Conservation (phyloP, 2,888 invertebrate species). For the Lobophora halterata region DNA sequence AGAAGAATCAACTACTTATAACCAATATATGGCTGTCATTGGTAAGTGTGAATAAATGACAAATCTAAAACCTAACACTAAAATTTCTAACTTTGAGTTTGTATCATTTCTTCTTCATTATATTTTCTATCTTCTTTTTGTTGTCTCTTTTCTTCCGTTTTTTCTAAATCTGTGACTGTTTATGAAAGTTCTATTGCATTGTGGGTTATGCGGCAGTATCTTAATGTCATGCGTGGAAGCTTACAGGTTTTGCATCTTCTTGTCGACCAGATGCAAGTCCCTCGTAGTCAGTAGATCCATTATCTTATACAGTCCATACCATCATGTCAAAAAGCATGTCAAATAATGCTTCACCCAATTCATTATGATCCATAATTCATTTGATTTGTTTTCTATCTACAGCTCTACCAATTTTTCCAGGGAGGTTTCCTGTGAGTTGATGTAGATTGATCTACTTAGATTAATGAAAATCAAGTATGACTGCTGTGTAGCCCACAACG, state of each 20-base stretch:
- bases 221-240: slow-evolving; percentile 53
- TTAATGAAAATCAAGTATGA: slow-evolving; percentile 1
- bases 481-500: slow-evolving; percentile 75
- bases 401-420: no score
- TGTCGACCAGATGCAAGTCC: slow-evolving; percentile 49
- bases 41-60: slow-evolving; percentile 88
- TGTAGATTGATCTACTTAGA: slow-evolving; percentile 1
- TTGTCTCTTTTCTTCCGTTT: slow-evolving; percentile 41
- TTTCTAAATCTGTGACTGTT: slow-evolving; percentile 64
- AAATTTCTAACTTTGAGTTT: slow-evolving; percentile 68
- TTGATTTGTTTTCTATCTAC: neutral
- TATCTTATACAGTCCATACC: slow-evolving; percentile 61
- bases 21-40: slow-evolving; percentile 97
- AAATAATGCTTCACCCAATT: slow-evolving; percentile 2
- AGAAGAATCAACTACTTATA: slow-evolving; percentile 97
- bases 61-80: slow-evolving; percentile 77
- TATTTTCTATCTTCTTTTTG: slow-evolving; percentile 45
- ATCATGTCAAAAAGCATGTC: slow-evolving; percentile 17
- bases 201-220: slow-evolving; percentile 76
- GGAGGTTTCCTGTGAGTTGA: no score
- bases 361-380: no score
- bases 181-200: slow-evolving; percentile 74
- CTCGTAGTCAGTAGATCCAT: slow-evolving; percentile 60
- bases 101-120: slow-evolving; percentile 51
- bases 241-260: slow-evolving; percentile 52